Conservation (phyloP, 2,888 invertebrate species). For the Melanotus villosus region DNA sequence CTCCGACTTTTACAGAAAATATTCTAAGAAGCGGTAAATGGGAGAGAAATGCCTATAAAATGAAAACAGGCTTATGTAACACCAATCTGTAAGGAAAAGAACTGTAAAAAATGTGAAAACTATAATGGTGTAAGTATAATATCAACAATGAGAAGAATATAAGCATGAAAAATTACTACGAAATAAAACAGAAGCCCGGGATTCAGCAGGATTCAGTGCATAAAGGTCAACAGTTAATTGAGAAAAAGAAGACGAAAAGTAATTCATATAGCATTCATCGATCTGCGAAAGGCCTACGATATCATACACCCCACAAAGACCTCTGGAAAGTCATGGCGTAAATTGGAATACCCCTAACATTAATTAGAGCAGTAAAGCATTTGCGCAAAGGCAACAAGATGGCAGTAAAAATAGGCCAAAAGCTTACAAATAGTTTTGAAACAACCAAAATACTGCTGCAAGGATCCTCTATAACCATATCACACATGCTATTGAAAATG, state of each 20-base stretch:
- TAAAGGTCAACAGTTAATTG: constrained; percentile 1
- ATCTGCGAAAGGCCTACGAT: constrained; percentile 12
- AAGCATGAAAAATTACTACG: not conserved
- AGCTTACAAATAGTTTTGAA: not conserved
- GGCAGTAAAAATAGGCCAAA: not conserved
- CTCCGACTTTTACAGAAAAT: not conserved
- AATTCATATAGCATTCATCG: not conserved
- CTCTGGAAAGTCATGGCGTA: no score
- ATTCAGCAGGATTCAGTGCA: not conserved
- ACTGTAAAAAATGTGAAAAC: not conserved
- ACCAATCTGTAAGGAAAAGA: not conserved
- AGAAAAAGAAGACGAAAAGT: constrained; percentile 2
- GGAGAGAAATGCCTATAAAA: not conserved
- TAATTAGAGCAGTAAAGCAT: not conserved
- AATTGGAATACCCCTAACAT: not conserved
- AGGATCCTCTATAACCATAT: no score
- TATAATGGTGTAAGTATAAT: not conserved
- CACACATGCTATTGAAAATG: constrained; percentile 24
- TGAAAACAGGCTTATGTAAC: not conserved
- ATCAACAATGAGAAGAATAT: not conserved
- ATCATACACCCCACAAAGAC: not conserved
- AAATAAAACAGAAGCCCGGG: not conserved
- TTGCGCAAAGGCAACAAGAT: not conserved
- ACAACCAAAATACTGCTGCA: constrained; percentile 1
- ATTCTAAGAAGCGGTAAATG: not conserved